phyloP scores from a whole-genome alignment of 2,113 vertebrate species.

The Martes martes region DNA sequence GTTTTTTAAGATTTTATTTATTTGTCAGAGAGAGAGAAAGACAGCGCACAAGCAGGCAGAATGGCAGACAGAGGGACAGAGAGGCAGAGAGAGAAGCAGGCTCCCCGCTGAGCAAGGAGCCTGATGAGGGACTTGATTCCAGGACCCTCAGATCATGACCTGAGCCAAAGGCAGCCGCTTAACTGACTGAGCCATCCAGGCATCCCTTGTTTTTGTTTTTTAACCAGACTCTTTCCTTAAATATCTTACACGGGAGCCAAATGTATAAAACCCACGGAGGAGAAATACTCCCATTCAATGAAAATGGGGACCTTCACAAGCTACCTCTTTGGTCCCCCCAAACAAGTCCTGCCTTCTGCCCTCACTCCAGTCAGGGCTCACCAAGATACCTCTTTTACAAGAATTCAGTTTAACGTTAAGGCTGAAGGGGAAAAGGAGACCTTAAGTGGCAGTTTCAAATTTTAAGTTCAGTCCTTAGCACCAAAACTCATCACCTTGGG shows the following conservation, averaged over 20 bases:
- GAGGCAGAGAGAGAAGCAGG: too few species aligned
- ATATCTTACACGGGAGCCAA: neutral
- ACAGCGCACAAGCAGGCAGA: too few species aligned
- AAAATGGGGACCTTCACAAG: neutral
- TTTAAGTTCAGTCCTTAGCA: neutral
- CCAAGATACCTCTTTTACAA: neutral
- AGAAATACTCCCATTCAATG: neutral
- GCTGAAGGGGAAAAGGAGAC: neutral
- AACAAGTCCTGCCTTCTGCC: neutral
- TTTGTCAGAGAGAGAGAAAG: too few species aligned
- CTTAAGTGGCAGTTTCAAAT: neutral
- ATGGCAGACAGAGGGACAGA: too few species aligned
- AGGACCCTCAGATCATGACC: too few species aligned
- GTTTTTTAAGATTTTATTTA: too few species aligned
- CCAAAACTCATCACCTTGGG: slow-evolving; percentile 16
- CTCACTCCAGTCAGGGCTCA: neutral
- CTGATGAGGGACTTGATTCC: too few species aligned
- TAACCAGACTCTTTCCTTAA: neutral
- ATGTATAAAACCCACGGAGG: neutral
- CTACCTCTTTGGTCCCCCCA: neutral
- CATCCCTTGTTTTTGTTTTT: neutral
- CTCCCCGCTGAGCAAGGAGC: too few species aligned
- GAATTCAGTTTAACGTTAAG: neutral
- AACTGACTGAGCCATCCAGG: too few species aligned
- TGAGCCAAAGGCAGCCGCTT: too few species aligned